Percentiles rank a stretch among this genome's conserved stretches.
Conservation (phyloP, 2,888 invertebrate species). For the Trichogramma evanescens region DNA sequence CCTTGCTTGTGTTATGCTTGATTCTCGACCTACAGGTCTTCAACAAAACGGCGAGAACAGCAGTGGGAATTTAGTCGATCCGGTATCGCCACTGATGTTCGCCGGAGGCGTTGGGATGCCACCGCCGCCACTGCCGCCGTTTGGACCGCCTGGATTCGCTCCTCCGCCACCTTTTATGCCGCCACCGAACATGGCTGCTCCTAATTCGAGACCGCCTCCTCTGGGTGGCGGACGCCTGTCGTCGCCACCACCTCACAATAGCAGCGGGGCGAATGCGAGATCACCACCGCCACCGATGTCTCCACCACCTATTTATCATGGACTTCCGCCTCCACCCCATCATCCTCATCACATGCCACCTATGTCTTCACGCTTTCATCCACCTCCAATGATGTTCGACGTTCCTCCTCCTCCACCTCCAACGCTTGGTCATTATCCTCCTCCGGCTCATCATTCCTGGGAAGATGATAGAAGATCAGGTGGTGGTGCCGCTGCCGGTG, state of each 20-base stretch:
- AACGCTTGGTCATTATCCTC: neutral
- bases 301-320: slow-evolving; percentile 38
- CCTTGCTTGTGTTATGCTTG: neutral
- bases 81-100: slow-evolving; percentile 48
- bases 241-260: slow-evolving; percentile 49
- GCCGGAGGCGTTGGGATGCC: slow-evolving; percentile 49
- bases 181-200: slow-evolving; percentile 52
- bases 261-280: slow-evolving; percentile 48
- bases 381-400: slow-evolving; percentile 23
- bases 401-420: neutral
- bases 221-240: slow-evolving; percentile 44
- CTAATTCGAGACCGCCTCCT: slow-evolving; percentile 47
- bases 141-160: slow-evolving; percentile 42
- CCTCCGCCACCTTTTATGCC: slow-evolving; percentile 52
- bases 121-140: slow-evolving; percentile 54
- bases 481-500: neutral
- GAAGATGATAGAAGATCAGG: neutral
- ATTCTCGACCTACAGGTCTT: neutral
- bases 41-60: slow-evolving; percentile 14
- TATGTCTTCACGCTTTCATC: slow-evolving; percentile 37
- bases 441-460: neutral
- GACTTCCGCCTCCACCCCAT: slow-evolving; percentile 31
- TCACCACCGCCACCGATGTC: slow-evolving; percentile 40
- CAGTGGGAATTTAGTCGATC: slow-evolving; percentile 39
- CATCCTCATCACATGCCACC: slow-evolving; percentile 27